Conservation (phyloP, 2,888 invertebrate species). For the Stenchaetothrips biformis region DNA sequence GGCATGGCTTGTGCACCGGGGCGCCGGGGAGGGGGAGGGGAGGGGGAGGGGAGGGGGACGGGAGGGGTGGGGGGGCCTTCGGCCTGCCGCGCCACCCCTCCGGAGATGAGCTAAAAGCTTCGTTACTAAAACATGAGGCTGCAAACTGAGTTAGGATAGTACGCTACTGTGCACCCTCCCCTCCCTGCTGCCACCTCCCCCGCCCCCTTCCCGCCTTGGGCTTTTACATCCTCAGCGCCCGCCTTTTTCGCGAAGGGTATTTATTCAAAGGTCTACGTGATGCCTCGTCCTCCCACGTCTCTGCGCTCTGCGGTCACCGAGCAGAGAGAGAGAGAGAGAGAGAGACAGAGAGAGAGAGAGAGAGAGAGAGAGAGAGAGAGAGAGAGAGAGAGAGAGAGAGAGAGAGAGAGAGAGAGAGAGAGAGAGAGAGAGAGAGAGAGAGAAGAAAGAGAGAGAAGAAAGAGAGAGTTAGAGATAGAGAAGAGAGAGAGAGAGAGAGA, state of each 20-base stretch:
- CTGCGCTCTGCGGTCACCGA: background rate
- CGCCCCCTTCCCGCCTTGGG: background rate
- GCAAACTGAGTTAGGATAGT: conserved; percentile 24
- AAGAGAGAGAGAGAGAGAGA: background rate
- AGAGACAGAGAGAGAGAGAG: no score
- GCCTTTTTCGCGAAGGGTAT: background rate
- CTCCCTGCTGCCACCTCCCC: background rate
- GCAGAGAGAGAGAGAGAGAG: background rate
- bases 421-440: no score
- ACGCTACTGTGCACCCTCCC: background rate
- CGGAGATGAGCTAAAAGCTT: conserved; percentile 24
- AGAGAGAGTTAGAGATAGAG: no score
- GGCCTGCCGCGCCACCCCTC: background rate
- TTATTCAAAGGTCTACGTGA: background rate
- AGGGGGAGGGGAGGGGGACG: no score
- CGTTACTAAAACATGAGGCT: conserved; percentile 24
- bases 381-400: background rate
- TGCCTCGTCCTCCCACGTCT: background rate
- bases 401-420: background rate
- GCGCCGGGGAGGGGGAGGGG: no score
- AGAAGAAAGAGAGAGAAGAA: no score
- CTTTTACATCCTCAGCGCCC: conserved; percentile 7
- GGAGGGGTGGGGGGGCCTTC: background rate
- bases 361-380: no score
- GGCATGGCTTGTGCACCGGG: no score